phyloP scores from a whole-genome alignment of 2,797 vertebrate species.

The Threskiornis aethiopicus region DNA sequence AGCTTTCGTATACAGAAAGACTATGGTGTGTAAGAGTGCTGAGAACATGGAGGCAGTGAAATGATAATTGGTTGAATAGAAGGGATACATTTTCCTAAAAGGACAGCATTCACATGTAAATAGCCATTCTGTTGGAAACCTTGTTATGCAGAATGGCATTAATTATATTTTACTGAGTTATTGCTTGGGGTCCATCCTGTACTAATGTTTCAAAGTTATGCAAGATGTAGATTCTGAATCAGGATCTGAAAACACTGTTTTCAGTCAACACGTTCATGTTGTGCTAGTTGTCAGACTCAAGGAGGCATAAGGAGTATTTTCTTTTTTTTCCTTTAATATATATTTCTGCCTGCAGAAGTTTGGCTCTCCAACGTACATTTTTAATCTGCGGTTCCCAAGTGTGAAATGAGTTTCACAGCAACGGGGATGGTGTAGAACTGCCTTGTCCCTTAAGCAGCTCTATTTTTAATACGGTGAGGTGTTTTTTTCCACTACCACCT shows the following conservation, averaged over 20 bases:
- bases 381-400: background rate
- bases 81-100: background rate
- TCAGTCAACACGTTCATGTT: background rate
- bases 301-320: background rate
- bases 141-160: background rate
- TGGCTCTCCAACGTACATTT: background rate
- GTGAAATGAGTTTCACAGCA: background rate
- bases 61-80: background rate
- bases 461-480: background rate
- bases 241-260: background rate
- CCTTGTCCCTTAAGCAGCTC: background rate
- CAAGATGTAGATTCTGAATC: background rate
- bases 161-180: background rate
- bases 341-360: background rate
- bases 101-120: background rate
- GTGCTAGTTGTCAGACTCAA: background rate
- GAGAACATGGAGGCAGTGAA: background rate
- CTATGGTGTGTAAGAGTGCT: background rate
- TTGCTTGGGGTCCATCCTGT: background rate
- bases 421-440: background rate
- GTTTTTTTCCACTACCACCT: background rate
- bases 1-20: background rate
- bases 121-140: background rate
- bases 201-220: background rate
- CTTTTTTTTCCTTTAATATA: background rate